Base-by-base conservation (phyloP, 2,113 vertebrate species). In the Erythrolamprus reginae region DNA sequence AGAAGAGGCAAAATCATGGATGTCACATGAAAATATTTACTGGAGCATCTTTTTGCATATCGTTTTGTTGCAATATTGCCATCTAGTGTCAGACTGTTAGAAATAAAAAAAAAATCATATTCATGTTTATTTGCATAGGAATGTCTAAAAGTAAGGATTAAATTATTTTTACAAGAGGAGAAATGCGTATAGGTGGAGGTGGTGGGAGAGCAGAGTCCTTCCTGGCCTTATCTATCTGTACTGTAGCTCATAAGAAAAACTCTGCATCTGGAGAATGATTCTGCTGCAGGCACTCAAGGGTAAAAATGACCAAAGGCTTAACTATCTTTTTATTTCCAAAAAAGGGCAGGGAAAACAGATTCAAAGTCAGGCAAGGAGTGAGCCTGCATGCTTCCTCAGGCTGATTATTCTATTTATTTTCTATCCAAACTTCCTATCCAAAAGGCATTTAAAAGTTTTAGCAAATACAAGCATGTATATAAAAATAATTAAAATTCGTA, bases 41-140 rank as follows among this genome's bases (percentile, higher is more conserved):
- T 21, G 33, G 7, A 77, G 17, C 17, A 77, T 42, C 17, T 77
- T 77, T 42, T 21, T 77, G 70, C 70, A 42, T n/a, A n/a, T 70
- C 65, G 26, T 55, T 70, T 17, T 88, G 92, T n/a, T 89, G n/a
- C 93, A 88, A 92, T 83, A 93, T 89, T 84, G 89, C 85, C 94
- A 53, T 55, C 93, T 92, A 2, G 89, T 47, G 93, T 52, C 42
- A 51, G 19, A 2, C 3, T 10, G 1, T 0, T 87, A 53, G 65
- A 24, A 84, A 55, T 24, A 24, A 61, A 70, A 21, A 38, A 52
- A 3, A 3, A 87, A 53, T 55, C 84, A 15, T 47, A 1, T 47
- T 28, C 53, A 26, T 21, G n/a, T 58, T 9, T 38, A 47, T 82
- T 45, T 13, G 21, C 33, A 12, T 24, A n/a, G 53, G 58, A 47